phyloP scores from a whole-genome alignment of 1,140 invertebrate species.

The Cydia splendana region DNA sequence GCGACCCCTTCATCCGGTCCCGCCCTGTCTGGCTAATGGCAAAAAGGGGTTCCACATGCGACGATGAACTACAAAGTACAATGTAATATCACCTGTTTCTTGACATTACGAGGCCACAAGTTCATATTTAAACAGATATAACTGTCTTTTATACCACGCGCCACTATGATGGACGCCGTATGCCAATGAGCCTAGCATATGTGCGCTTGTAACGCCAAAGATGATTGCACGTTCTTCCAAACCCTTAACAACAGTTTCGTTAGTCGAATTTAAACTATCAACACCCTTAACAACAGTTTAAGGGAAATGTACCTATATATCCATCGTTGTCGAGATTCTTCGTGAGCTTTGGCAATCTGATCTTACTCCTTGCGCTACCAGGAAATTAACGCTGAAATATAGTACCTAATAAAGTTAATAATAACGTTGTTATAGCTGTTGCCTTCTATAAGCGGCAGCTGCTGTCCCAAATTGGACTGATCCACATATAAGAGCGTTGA shows the following conservation, averaged over 20 bases:
- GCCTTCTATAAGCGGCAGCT: not conserved
- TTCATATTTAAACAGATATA: not conserved
- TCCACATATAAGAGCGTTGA: not conserved
- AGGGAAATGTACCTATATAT: too few species aligned
- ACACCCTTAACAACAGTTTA: too few species aligned
- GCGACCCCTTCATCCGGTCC: slow-evolving; percentile 60
- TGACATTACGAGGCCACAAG: not conserved
- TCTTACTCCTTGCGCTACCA: too few species aligned
- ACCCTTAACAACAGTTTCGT: too few species aligned
- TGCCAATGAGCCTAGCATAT: too few species aligned
- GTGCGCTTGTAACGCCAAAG: too few species aligned
- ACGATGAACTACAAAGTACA: slow-evolving; percentile 33
- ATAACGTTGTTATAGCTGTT: not conserved
- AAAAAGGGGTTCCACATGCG: slow-evolving; percentile 50
- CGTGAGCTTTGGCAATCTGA: too few species aligned
- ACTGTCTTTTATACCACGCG: not conserved
- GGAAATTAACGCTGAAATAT: too few species aligned
- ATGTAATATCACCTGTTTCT: slow-evolving; percentile 33
- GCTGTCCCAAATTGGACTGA: not conserved
- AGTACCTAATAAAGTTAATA: not conserved
- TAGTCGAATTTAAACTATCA: too few species aligned
- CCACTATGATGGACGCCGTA: not conserved
- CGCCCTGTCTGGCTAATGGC: slow-evolving; percentile 65
- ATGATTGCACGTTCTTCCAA: too few species aligned
- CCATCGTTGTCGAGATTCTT: too few species aligned